Conservation (phyloP, 2,113 vertebrate species). For the Colaptes auratus region DNA sequence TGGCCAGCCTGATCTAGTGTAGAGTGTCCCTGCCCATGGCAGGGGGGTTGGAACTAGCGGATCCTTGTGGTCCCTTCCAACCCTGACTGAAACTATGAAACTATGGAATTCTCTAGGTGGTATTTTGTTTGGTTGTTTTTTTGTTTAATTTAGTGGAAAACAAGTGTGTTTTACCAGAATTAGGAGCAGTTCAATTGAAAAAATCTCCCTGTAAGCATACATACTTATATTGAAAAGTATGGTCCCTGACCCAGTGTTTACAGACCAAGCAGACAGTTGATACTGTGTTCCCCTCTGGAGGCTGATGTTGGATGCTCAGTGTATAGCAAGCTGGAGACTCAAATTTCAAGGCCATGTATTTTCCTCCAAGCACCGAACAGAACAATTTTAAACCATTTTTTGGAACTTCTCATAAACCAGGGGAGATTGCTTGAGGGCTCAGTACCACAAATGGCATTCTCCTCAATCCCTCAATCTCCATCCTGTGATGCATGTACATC, state of each 20-base stretch:
- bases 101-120: neutral
- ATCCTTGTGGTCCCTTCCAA: no score
- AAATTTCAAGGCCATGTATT: neutral
- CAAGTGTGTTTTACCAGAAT: neutral
- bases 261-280: neutral
- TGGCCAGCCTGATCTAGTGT: no score
- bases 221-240: neutral
- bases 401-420: neutral
- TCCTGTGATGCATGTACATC: no score
- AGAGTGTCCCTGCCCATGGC: no score
- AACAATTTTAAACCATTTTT: neutral
- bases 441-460: no score
- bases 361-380: neutral
- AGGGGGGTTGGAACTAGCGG: no score
- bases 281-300: accelerated
- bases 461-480: no score
- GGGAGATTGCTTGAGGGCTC: no score
- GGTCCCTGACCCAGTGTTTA: neutral
- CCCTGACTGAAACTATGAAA: no score
- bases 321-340: neutral
- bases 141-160: neutral
- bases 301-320: neutral
- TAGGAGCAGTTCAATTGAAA: neutral
- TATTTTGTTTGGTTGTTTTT: neutral
- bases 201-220: neutral